Conservation (phyloP, 2,113 vertebrate species). For the Burhinus bistriatus region DNA sequence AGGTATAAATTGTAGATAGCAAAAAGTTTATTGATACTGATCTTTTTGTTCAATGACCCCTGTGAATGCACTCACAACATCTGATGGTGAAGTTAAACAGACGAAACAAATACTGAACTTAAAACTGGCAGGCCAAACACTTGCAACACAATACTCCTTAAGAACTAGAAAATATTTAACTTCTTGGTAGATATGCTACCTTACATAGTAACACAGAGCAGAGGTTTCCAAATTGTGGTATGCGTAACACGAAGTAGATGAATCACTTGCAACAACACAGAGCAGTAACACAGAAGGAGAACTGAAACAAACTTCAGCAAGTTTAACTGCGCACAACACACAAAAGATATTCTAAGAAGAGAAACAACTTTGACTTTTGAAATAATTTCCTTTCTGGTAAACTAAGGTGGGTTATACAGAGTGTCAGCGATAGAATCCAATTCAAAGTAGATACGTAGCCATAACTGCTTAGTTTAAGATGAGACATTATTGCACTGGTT, state of each 20-base stretch:
- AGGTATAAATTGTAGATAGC: not conserved
- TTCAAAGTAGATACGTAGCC: fast-evolving
- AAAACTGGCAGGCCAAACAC: not conserved
- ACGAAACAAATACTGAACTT: not conserved
- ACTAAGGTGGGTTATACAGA: not conserved
- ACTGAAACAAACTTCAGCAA: not conserved
- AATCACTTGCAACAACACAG: not conserved
- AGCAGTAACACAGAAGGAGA: not conserved
- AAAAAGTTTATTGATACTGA: not conserved
- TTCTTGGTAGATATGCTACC: not conserved
- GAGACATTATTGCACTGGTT: not conserved
- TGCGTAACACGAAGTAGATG: fast-evolving
- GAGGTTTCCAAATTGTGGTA: not conserved
- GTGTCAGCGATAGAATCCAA: not conserved
- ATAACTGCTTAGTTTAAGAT: not conserved
- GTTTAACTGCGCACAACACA: not conserved
- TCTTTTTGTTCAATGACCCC: not conserved
- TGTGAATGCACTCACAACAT: not conserved
- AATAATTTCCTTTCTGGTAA: not conserved
- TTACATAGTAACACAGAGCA: not conserved
- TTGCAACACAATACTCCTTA: not conserved
- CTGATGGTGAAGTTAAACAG: not conserved
- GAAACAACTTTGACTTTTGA: not conserved
- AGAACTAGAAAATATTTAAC: not conserved
- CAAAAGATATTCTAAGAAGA: not conserved